A percentile compares a stretch with the other conserved stretches of the same genome.
These are phyloP conservation scores for Campoplex capitator DNA, from an alignment of 2,888 invertebrate genomes.

Conservation along the genomic window DNA sequence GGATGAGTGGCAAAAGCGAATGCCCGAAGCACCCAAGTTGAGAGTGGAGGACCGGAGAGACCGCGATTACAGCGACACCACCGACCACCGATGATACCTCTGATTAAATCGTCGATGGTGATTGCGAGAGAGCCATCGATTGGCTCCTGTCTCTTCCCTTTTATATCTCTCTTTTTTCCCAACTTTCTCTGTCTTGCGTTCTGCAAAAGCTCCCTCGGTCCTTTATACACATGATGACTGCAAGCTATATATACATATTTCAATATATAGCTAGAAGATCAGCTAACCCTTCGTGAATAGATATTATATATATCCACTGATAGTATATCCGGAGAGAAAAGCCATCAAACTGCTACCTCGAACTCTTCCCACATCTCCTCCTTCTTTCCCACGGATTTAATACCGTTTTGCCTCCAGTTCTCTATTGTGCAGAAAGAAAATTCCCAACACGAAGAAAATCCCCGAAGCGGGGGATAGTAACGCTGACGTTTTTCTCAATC, in stretches of 20 bases:
- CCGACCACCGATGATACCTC: constrained; percentile 62
- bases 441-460: constrained; percentile 27
- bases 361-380: constrained; percentile 8
- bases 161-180: constrained; percentile 3
- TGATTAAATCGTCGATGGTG: constrained; percentile 68
- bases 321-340: constrained; percentile 43
- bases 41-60: constrained; percentile 60
- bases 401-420: constrained; percentile 27
- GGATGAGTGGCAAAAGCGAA: constrained; percentile 31
- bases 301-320: constrained; percentile 35
- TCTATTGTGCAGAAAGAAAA: constrained; percentile 54
- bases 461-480: constrained; percentile 26
- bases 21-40: constrained; percentile 48
- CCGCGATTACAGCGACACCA: constrained; percentile 63
- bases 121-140: constrained; percentile 64
- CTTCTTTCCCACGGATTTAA: constrained; percentile 36
- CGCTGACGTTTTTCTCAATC: constrained; percentile 22
- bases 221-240: background rate
- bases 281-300: constrained; percentile 45
- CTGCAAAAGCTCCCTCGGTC: constrained; percentile 6
- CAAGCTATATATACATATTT: background rate
- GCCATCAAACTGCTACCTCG: constrained; percentile 43
- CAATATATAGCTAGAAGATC: constrained; percentile 17
- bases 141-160: constrained; percentile 43
- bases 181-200: constrained; percentile 10